Percentiles rank a stretch among this genome's conserved stretches.
Conservation (phyloP, 2,113 vertebrate genomes). For the Centropus bengalensis region DNA sequence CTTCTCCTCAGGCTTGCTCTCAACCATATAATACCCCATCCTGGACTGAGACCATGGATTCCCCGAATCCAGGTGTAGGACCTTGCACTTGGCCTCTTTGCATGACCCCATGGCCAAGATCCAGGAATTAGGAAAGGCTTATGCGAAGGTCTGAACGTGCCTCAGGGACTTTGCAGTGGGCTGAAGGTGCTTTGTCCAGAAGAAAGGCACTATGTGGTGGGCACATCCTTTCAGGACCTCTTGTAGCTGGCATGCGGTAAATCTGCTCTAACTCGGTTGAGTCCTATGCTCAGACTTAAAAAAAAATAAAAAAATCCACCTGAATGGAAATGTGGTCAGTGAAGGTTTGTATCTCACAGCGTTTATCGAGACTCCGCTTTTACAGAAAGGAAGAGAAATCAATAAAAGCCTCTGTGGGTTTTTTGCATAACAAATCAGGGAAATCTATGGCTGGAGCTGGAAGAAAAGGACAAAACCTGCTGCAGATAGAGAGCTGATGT, state of each 20-base stretch:
- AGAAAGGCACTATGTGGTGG: background rate
- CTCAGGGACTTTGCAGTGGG: background rate
- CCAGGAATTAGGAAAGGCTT: background rate
- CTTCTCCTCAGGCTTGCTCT: no score
- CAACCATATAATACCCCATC: no score
- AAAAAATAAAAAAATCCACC: fast-evolving
- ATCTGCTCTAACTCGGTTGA: background rate
- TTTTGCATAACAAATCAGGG: background rate
- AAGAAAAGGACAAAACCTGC: background rate
- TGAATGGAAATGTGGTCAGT: background rate
- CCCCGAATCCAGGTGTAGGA: no score
- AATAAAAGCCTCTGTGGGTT: background rate
- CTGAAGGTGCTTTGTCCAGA: background rate
- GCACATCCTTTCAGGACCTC: background rate
- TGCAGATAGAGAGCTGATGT: constrained; percentile 16
- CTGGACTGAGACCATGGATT: no score
- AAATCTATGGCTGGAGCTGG: background rate
- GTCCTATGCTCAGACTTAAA: background rate
- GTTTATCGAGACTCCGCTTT: background rate
- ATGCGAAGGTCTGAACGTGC: fast-evolving
- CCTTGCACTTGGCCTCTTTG: no score
- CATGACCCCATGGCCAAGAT: background rate
- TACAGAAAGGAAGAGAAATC: background rate
- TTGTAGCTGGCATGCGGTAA: background rate
- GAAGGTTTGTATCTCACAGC: background rate